Evolutionary conservation across 1,140 invertebrate species (phyloP), one percentile per base, ranked within the genome.

Genomic region (Drosophila nigromelanica): DNA sequence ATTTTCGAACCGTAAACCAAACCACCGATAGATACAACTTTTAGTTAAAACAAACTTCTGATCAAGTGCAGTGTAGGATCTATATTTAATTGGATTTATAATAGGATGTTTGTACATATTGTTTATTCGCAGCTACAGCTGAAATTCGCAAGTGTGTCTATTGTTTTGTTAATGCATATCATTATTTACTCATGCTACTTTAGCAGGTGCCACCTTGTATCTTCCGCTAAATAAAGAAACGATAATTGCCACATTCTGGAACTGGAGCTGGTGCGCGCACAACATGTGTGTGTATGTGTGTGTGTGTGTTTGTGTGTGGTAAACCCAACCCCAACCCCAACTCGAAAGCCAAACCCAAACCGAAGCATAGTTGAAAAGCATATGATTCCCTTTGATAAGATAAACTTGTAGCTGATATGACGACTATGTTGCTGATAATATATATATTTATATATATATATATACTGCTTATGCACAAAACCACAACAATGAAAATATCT

Each of bases 361-460:
- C 55, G 33, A 21, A 73, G 63, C 70, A 73, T 73, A 68, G 63
- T 60, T 33, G 14, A 27, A 48, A 68, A 68, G 55, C 70, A 73
- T 73, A 68, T 60, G 64, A 73, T 68, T 68, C 35, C 54, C 27
- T 24, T 40, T 61, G 70, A 73, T 73, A 68, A 73, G 70, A 73
- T 73, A 73, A 73, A 54, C 63, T 30, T 45, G 27, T 33, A 33
- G 24, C 51, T 66, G 62, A 42, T 67, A 52, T 43, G 51, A 45
- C 33, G 45, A 62, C 48, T 70, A 70, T 70, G 67, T 70, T 70
- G 67, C 40, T 21, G 42, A 56, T 67, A 43, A 52, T 51, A 51
- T 11, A n/a, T 6, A 12, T 59, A 11, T 54, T 12, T 54, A 27
- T n/a, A 10, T 56, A 48, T 58, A 15, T 40, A 42, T 55, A 39